These are phyloP conservation scores for Petrocephalus sullivani DNA, from an alignment of 2,797 vertebrate genomes.

Conservation along the genomic window DNA sequence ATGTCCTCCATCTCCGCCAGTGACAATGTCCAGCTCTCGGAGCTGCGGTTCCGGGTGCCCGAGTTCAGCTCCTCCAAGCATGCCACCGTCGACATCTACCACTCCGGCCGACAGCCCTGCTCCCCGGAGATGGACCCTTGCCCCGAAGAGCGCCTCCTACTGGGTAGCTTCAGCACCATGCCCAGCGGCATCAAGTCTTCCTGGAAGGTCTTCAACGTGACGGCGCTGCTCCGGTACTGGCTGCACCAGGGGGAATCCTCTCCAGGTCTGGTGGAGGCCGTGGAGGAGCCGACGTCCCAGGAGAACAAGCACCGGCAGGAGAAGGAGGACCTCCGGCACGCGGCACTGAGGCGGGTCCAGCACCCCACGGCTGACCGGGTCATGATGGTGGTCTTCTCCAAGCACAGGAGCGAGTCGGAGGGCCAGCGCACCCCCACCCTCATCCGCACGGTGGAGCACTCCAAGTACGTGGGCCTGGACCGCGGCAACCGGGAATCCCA, in stretches of 20 bases:
- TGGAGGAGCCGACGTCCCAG: conserved; percentile 19
- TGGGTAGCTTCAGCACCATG: conserved; percentile 62
- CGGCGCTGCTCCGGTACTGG: conserved; percentile 65
- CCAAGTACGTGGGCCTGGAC: conserved; percentile 63
- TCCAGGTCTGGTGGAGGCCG: conserved; percentile 21
- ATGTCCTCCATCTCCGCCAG: conserved; percentile 71
- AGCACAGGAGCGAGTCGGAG: conserved; percentile 46
- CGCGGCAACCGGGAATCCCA: conserved; percentile 32
- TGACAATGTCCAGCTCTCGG: conserved; percentile 66
- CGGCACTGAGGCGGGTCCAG: conserved; percentile 26
- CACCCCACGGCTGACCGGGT: conserved; percentile 50
- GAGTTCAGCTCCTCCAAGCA: conserved; percentile 41
- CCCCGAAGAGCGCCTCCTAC: conserved; percentile 50
- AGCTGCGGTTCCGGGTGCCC: conserved; percentile 66
- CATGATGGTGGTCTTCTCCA: conserved; percentile 78
- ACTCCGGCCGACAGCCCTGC: conserved; percentile 54
- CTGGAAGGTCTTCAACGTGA: conserved; percentile 76
- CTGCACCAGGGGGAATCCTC: conserved; percentile 47
- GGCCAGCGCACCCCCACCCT: conserved; percentile 58
- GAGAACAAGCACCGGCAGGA: conserved; percentile 32
- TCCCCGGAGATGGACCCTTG: conserved; percentile 31
- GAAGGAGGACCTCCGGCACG: background rate
- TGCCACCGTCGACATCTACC: conserved; percentile 68
- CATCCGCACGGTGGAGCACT: conserved; percentile 72
- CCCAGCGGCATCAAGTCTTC: conserved; percentile 45